phyloP scores from a whole-genome alignment of 1,140 invertebrate species.

The Macrostomum lignano region DNA sequence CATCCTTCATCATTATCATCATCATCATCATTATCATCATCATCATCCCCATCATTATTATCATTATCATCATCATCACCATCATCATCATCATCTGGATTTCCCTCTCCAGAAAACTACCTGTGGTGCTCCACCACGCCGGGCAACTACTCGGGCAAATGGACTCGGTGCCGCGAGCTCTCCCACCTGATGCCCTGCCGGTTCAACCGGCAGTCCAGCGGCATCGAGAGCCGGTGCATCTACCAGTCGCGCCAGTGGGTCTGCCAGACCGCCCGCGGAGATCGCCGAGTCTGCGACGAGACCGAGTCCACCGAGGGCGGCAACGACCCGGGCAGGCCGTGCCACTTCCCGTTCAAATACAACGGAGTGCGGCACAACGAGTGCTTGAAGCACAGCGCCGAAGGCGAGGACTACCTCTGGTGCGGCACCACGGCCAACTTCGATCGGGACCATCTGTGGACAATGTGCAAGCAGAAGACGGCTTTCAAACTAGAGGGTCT shows the following conservation, averaged over 20 bases:
- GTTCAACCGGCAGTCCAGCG: neutral
- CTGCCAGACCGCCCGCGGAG: slow-evolving; percentile 1
- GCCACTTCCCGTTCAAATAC: neutral
- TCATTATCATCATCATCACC: no score
- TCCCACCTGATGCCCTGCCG: neutral
- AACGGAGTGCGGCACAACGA: neutral
- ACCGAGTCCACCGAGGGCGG: neutral
- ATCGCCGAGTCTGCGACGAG: no score
- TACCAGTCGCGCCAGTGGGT: neutral
- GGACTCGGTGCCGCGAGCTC: neutral
- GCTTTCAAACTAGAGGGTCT: no score
- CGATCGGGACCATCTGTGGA: neutral
- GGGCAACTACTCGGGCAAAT: neutral
- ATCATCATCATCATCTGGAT: no score
- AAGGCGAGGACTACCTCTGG: neutral
- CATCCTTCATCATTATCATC: slow-evolving; percentile 6
- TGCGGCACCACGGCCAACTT: slow-evolving; percentile 1
- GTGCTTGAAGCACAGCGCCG: slow-evolving; percentile 1
- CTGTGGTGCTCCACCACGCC: slow-evolving; percentile 1
- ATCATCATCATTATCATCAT: no score
- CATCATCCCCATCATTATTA: no score
- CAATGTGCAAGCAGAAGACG: no score
- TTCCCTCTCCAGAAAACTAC: no score
- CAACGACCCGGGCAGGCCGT: slow-evolving; percentile 1
- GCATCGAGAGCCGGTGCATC: neutral